Conservation (phyloP, 53 echinoderm and acorn worm genomes). For the Glandiceps talaboti region DNA sequence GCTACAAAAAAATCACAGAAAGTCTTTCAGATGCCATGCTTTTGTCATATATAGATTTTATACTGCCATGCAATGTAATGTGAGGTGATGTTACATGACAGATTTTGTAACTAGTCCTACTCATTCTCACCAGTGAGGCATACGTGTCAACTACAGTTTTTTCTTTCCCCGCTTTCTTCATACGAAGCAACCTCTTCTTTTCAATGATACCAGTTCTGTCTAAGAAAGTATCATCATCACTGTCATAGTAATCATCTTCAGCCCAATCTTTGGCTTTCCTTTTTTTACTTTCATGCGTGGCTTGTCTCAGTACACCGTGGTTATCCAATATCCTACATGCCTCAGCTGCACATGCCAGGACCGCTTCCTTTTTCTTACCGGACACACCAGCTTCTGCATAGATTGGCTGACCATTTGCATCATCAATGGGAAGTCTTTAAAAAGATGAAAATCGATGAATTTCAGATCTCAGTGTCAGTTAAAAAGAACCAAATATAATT, state of each 20-base stretch:
- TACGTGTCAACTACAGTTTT: constrained; percentile 56
- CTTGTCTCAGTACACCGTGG: constrained; percentile 83
- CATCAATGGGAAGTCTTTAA: constrained; percentile 79
- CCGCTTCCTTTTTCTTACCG: constrained; percentile 95
- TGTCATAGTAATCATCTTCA: constrained; percentile 93
- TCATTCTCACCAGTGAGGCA: constrained; percentile 48
- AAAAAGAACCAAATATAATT: too few relatives aligned
- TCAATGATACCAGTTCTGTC: constrained; percentile 83
- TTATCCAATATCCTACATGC: constrained; percentile 87
- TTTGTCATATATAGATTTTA: too few relatives aligned
- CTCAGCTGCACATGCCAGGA: constrained; percentile 78
- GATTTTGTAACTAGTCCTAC: too few relatives aligned
- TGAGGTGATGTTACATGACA: too few relatives aligned
- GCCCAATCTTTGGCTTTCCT: constrained; percentile 95
- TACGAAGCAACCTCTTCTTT: constrained; percentile 52
- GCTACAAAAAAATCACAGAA: too few relatives aligned
- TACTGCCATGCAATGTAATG: too few relatives aligned
- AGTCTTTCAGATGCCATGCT: too few relatives aligned
- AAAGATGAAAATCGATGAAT: too few relatives aligned
- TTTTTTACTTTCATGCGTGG: constrained; percentile 87
- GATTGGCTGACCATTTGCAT: constrained; percentile 65
- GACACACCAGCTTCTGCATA: constrained; percentile 64
- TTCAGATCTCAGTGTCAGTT: too few relatives aligned
- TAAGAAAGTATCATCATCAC: constrained; percentile 95
- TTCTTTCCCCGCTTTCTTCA: constrained; percentile 68